phyloP scores from a whole-genome alignment of 2,113 vertebrate genomes.

The Plecotus auritus region DNA sequence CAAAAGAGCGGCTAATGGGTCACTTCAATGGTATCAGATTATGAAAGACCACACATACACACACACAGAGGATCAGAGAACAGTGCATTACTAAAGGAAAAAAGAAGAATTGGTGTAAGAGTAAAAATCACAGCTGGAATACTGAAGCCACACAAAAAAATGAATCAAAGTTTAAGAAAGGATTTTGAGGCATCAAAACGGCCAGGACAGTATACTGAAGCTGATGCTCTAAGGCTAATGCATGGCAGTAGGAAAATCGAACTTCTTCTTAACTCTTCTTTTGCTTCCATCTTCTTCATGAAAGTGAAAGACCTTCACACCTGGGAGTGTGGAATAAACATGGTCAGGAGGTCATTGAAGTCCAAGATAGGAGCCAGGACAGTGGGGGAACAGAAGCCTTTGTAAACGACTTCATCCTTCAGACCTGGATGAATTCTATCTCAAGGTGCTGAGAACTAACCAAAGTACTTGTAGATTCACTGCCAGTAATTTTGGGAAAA shows the following conservation, averaged over 20 bases:
- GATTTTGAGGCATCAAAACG: constrained; percentile 7
- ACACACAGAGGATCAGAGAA: background rate
- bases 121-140: background rate
- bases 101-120: background rate
- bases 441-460: background rate
- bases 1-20: background rate
- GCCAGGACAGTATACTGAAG: background rate
- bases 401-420: background rate
- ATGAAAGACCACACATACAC: background rate
- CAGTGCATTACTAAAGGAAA: background rate
- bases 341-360: background rate
- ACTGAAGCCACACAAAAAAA: background rate
- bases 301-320: background rate
- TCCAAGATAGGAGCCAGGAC: background rate
- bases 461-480: background rate
- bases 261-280: background rate
- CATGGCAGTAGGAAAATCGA: background rate
- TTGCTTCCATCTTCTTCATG: background rate
- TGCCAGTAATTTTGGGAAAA: background rate
- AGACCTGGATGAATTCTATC: background rate
- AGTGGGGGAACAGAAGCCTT: background rate
- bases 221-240: background rate
- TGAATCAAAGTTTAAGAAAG: background rate
- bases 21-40: background rate
- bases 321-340: background rate